Base-by-base conservation (phyloP, 2,797 vertebrate genomes). In the Podargus strigoides region DNA sequence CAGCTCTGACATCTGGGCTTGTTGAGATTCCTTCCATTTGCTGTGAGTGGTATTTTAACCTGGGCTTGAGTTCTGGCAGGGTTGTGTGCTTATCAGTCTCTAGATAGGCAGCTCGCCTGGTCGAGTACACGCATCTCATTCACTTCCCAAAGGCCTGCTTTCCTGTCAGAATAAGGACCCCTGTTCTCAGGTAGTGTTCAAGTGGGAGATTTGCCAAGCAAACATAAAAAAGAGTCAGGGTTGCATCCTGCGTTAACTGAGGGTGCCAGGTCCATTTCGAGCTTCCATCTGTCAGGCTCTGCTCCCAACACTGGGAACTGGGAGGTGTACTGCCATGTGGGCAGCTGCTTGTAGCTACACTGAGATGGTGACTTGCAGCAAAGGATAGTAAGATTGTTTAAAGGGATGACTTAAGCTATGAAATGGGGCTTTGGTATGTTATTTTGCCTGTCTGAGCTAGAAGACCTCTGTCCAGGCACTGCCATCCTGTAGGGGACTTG, bases 11-110 rank as follows among this genome's bases (percentile, higher is more conserved):
- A 73, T 37, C 83, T 56, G 87, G 55, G 70, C 42, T 76, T 30
- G 36, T 6, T 93, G 91, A 80, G n/a, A 46, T 89, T 79, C 56
- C 72, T 81, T 89, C 72, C 85, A 50, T 83, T 92, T 95, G 75
- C 67, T 87, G 47, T 83, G 75, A 87, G 50, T 56, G 60, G 59
- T 58, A 2, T 90, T 93, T 74, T 92, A 85, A 89, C 6, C 83
- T 37, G 52, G 62, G 83, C 53, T 92, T 72, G 70, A 81, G 53
- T 88, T 83, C 64, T 87, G 58, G 20, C 70, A 78, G 77, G 50
- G 55, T 79, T 90, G 24, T 88, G 32, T 75, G 36, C 11, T 1
- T 53, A 23, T 26, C 3, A 0, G 23, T 70, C 55, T 91, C 80
- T 16, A 52, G 64, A 53, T 78, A 34, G 32, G 22, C 23, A 12